A percentile compares a stretch with the other conserved stretches of the same genome.
These are phyloP conservation scores for Ctenicera cuprea DNA, from an alignment of 2,888 invertebrate genomes.

Conservation along the genomic window DNA sequence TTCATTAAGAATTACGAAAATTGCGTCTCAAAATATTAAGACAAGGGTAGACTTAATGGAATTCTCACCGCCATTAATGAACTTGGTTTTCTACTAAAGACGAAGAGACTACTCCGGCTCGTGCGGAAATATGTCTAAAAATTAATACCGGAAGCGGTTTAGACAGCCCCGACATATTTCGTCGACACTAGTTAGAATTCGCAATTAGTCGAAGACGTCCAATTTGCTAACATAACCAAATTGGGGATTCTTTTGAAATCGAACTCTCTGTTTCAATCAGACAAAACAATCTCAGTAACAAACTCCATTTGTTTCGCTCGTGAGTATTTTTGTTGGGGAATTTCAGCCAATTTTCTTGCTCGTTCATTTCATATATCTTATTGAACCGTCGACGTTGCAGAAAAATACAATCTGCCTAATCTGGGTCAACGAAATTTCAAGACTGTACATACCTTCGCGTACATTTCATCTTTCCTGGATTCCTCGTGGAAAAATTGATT, in stretches of 20 bases:
- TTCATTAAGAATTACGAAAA: constrained; percentile 46
- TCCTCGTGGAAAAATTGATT: neutral
- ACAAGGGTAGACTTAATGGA: constrained; percentile 42
- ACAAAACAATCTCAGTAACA: constrained; percentile 25
- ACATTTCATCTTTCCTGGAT: constrained; percentile 16
- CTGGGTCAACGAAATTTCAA: constrained; percentile 36
- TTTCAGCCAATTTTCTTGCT: constrained; percentile 37
- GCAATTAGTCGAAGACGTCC: constrained; percentile 7
- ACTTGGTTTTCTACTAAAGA: constrained; percentile 27
- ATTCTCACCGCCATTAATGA: constrained; percentile 34
- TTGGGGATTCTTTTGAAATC: constrained; percentile 12
- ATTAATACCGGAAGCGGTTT: constrained; percentile 8
- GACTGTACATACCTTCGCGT: constrained; percentile 20
- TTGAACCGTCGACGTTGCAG: constrained; percentile 44
- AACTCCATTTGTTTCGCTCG: constrained; percentile 41
- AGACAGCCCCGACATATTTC: neutral
- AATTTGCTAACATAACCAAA: neutral
- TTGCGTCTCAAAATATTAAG: constrained; percentile 43
- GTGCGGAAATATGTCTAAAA: constrained; percentile 15
- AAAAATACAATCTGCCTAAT: constrained; percentile 45
- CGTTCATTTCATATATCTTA: constrained; percentile 45
- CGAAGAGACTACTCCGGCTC: constrained; percentile 8
- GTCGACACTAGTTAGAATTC: neutral
- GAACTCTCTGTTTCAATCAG: constrained; percentile 28
- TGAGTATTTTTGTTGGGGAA: constrained; percentile 39